A percentile compares a stretch with the other conserved stretches of the same genome.
Conservation (phyloP, 1,140 invertebrate genomes). For the Bombus picipes region DNA sequence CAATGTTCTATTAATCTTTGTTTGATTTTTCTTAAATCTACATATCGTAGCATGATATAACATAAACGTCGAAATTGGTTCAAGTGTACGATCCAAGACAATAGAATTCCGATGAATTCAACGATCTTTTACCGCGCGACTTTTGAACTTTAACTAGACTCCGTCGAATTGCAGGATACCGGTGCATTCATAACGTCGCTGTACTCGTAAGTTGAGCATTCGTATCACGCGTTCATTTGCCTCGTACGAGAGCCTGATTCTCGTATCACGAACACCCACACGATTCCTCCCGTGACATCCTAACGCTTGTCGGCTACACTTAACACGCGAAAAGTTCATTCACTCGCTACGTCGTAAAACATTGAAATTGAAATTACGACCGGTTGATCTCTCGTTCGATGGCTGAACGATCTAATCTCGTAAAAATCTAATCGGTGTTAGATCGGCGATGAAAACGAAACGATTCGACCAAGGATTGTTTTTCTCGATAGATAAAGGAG, state of each 20-base stretch:
- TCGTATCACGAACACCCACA: constrained; percentile 28
- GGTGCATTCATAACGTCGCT: neutral
- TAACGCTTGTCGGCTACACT: neutral
- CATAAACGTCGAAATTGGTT: neutral
- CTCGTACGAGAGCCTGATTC: constrained; percentile 13
- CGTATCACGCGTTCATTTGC: constrained; percentile 2
- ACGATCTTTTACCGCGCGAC: neutral
- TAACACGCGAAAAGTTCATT: constrained; percentile 2
- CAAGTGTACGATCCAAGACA: neutral
- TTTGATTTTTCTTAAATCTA: neutral
- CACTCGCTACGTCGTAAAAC: neutral
- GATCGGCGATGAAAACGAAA: neutral
- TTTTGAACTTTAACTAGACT: constrained; percentile 1
- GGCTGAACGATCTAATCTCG: neutral
- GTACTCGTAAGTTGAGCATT: neutral
- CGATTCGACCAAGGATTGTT: neutral
- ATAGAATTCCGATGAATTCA: neutral
- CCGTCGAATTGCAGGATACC: neutral
- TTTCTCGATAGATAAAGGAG: neutral
- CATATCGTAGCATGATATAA: neutral
- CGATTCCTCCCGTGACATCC: constrained; percentile 13
- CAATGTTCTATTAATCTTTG: neutral
- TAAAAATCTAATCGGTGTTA: neutral
- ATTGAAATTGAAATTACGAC: neutral
- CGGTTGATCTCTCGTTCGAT: neutral